phyloP scores from a whole-genome alignment of 2,888 invertebrate species.

The Rhagonycha fulva region DNA sequence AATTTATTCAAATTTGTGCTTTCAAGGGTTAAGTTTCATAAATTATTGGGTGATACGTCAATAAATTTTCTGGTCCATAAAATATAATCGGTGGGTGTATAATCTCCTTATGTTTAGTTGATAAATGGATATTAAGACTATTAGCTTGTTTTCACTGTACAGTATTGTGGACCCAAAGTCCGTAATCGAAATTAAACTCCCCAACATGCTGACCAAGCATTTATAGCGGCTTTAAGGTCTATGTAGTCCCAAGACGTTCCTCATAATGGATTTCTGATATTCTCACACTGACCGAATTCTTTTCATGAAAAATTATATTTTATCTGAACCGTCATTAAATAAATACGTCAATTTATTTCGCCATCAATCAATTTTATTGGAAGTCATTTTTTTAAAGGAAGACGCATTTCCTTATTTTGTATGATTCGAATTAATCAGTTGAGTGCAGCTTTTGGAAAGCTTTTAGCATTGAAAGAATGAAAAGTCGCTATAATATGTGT shows the following conservation, averaged over 20 bases:
- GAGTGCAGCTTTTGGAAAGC: conserved; percentile 6
- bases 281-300: conserved; percentile 28
- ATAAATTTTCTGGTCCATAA: neutral
- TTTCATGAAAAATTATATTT: conserved; percentile 7
- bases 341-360: neutral
- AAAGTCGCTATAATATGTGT: conserved; percentile 17
- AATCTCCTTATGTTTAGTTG: conserved; percentile 6
- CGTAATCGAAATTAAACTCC: conserved; percentile 25
- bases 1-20: neutral
- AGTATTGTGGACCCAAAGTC: conserved; percentile 6
- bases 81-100: neutral
- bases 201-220: conserved; percentile 25
- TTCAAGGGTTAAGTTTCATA: neutral
- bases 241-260: conserved; percentile 19
- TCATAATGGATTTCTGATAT: conserved; percentile 23
- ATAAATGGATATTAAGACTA: conserved; percentile 17
- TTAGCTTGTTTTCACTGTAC: conserved; percentile 19
- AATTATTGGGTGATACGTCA: neutral
- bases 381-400: neutral
- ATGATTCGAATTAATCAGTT: neutral
- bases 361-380: neutral
- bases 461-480: conserved; percentile 22
- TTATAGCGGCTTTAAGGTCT: conserved; percentile 18
- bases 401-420: neutral
- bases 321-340: neutral